A percentile compares a stretch with the other conserved stretches of the same genome.
phyloP scores from a whole-genome alignment of 2,113 vertebrate genomes.

The Willisornis vidua region DNA sequence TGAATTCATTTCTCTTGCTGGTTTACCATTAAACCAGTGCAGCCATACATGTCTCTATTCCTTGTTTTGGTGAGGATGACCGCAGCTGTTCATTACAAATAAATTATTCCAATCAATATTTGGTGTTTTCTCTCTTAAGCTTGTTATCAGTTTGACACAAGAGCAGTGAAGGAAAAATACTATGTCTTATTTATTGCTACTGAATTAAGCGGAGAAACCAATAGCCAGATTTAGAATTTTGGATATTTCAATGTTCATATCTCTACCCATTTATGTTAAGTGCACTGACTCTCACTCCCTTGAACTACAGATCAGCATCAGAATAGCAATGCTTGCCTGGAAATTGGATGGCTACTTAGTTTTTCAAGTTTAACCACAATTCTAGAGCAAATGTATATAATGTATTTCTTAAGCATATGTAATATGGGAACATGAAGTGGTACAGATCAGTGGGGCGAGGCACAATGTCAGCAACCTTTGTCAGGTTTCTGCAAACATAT shows the following conservation, averaged over 20 bases:
- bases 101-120: not conserved
- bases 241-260: not conserved
- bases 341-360: not conserved
- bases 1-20: too few species aligned
- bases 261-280: not conserved
- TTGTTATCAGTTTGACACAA: not conserved
- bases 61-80: not conserved
- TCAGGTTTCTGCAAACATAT: not conserved
- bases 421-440: rapidly evolving
- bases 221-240: not conserved
- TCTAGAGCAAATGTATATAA: not conserved
- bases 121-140: not conserved
- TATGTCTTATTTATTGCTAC: not conserved
- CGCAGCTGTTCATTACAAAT: not conserved
- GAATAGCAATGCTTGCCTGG: not conserved
- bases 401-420: not conserved
- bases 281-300: not conserved
- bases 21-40: too few species aligned
- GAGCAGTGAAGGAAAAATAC: not conserved
- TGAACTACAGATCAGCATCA: not conserved
- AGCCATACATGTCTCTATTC: not conserved
- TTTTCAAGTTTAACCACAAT: not conserved
- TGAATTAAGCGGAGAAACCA: not conserved
- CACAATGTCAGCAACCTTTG: not conserved
- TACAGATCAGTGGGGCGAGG: not conserved